Conservation (phyloP, 2,888 invertebrate species). For the Idaea biselata region DNA sequence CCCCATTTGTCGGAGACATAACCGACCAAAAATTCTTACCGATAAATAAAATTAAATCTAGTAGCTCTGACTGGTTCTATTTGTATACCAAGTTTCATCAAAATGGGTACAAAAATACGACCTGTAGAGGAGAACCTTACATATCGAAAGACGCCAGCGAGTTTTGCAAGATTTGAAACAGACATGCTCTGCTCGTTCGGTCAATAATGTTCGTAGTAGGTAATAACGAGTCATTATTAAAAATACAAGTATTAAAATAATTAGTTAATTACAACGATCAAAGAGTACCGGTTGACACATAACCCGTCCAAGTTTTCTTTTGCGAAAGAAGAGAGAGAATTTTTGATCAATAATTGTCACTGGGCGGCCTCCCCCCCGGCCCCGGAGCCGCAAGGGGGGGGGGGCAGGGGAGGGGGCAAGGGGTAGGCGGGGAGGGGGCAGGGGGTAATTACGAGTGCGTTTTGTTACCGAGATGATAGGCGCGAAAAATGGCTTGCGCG, state of each 20-base stretch:
- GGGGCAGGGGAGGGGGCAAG: slow-evolving; percentile 41
- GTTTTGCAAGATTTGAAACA: too few species aligned
- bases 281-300: slow-evolving; percentile 72
- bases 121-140: too few species aligned
- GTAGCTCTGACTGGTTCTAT: too few species aligned
- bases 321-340: slow-evolving; percentile 84
- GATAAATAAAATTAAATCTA: too few species aligned
- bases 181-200: too few species aligned
- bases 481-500: slow-evolving; percentile 81
- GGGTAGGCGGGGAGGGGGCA: slow-evolving; percentile 40
- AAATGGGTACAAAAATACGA: background rate
- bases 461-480: slow-evolving; percentile 81
- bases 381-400: slow-evolving; percentile 33
- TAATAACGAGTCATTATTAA: too few species aligned
- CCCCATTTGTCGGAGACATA: too few species aligned
- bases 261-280: slow-evolving; percentile 72
- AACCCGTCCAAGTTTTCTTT: slow-evolving; percentile 82
- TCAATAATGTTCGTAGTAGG: background rate
- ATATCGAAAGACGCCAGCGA: too few species aligned
- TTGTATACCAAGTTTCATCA: slow-evolving; percentile 7
- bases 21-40: too few species aligned
- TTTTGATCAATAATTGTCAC: slow-evolving; percentile 87
- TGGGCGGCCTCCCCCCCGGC: slow-evolving; percentile 71
- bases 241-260: slow-evolving; percentile 44
- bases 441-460: slow-evolving; percentile 81